phyloP scores from a whole-genome alignment of 1,140 invertebrate species.

The Scaptodrosophila lebanonensis region DNA sequence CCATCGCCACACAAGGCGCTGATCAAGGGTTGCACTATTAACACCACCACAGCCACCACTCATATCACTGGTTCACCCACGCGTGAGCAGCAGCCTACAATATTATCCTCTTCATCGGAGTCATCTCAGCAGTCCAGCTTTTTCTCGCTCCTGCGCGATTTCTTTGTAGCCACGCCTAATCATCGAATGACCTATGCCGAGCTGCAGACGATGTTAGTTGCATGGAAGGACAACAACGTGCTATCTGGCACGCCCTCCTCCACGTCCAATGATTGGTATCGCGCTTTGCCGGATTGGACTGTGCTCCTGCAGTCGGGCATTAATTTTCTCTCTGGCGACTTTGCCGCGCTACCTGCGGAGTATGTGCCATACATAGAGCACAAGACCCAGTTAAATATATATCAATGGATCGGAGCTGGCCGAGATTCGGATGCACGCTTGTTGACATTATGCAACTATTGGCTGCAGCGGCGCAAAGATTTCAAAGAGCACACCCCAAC shows the following conservation, averaged over 20 bases:
- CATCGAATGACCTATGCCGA: slow-evolving; percentile 86
- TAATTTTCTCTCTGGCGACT: slow-evolving; percentile 92
- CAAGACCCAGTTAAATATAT: slow-evolving; percentile 84
- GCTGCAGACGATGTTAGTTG: slow-evolving; percentile 85
- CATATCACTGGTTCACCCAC: slow-evolving; percentile 41
- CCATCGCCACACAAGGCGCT: slow-evolving; percentile 16
- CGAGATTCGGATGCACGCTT: slow-evolving; percentile 91
- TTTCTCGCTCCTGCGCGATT: slow-evolving; percentile 88
- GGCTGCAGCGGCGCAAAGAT: slow-evolving; percentile 82
- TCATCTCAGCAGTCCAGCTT: slow-evolving; percentile 80
- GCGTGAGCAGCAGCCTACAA: slow-evolving; percentile 11
- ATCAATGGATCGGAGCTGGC: slow-evolving; percentile 97
- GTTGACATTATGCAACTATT: slow-evolving; percentile 84
- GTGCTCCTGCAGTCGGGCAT: slow-evolving; percentile 87
- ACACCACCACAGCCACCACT: not conserved
- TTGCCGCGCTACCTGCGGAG: slow-evolving; percentile 88
- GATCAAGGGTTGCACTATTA: slow-evolving; percentile 8
- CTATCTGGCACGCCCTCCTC: slow-evolving; percentile 82
- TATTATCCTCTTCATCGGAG: slow-evolving; percentile 1
- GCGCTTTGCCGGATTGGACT: slow-evolving; percentile 84
- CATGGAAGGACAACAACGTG: slow-evolving; percentile 85
- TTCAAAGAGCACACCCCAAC: slow-evolving; percentile 36
- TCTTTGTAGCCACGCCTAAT: slow-evolving; percentile 89
- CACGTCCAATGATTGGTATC: slow-evolving; percentile 87
- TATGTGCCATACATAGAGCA: slow-evolving; percentile 96